A percentile compares a stretch with the other conserved stretches of the same genome.
phyloP scores from a whole-genome alignment of 2,888 invertebrate species.

The Bedellia somnulentella region DNA sequence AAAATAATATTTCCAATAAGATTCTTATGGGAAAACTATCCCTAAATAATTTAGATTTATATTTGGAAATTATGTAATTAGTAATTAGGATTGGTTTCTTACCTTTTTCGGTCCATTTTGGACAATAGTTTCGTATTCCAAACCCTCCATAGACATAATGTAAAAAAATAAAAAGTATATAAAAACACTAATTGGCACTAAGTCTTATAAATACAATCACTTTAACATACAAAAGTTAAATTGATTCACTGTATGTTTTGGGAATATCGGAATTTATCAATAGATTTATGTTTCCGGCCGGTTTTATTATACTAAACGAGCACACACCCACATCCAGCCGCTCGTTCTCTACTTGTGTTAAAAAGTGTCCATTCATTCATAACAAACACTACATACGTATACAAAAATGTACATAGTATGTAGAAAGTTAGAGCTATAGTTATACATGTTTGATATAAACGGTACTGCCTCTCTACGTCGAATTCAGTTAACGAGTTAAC shows the following conservation, averaged over 20 bases:
- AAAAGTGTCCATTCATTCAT: too few relatives aligned
- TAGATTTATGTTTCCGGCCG: conserved; percentile 33
- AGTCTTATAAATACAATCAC: too few relatives aligned
- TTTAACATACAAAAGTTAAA: too few relatives aligned
- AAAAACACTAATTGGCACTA: too few relatives aligned
- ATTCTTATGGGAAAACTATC: too few relatives aligned
- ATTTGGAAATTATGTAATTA: background rate
- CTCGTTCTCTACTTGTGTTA: conserved; percentile 13
- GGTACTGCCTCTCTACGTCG: conserved; percentile 22
- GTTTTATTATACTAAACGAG: conserved; percentile 37
- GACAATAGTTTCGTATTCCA: conserved; percentile 66
- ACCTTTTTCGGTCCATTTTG: conserved; percentile 69
- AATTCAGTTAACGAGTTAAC: too few relatives aligned
- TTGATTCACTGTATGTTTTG: conserved; percentile 40
- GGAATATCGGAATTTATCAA: conserved; percentile 26
- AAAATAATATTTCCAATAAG: too few relatives aligned
- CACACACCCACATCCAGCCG: conserved; percentile 49
- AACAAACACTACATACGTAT: conserved; percentile 12
- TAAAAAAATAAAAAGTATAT: too few relatives aligned
- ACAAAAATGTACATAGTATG: conserved; percentile 28
- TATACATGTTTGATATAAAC: conserved; percentile 17
- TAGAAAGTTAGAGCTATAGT: conserved; percentile 17
- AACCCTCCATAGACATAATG: conserved; percentile 62
- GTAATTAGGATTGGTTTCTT: conserved; percentile 26
- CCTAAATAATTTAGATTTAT: too few relatives aligned